Base-by-base conservation (phyloP, 2,113 vertebrate species). In the Guaruba guarouba region DNA sequence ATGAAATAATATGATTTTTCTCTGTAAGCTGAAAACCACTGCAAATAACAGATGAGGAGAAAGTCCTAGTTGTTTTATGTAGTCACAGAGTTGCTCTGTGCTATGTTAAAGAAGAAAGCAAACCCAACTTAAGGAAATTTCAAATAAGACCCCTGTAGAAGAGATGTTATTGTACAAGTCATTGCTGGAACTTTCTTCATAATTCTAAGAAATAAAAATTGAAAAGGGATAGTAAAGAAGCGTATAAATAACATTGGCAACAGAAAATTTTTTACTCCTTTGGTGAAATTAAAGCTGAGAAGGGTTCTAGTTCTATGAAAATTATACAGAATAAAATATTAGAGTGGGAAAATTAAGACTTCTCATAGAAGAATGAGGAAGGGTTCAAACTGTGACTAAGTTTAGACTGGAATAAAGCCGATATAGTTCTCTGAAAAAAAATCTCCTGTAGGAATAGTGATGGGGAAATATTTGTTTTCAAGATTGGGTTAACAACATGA, bases 21-120 rank as follows among this genome's bases (percentile, higher is more conserved):
- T 63, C 76, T 77, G 17, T 49, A 81, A 92, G 7, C 41, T 88
- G 64, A 88, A n/a, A 92, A 64, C 25, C 31, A 35, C 17, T 90
- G 64, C 59, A 95, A 95, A 92, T 86, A 64, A 92, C 51, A 74
- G 63, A 93, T 70, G 88, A 92, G 41, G 37, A 79, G 44, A 88
- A 96, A 83, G 37, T 52, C 44, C 22, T 80, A 41, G 18, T 7
- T 79, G 29, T 76, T 73, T 66, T 57, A 41, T 66, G n/a, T 33
- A 61, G 67, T 79, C 59, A 82, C 43, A 52, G 52, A 79, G 5
- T 62, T 66, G 78, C 35, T 91, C 37, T 19, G 29, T 57, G 23
- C 62, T 90, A 63, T 66, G 66, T 76, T 71, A 79, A 91, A 93
- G 29, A 37, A 76, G 35, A 90, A 76, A 85, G 18, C 6, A 85